Base-by-base conservation (phyloP, 2,888 invertebrate genomes). In the Augochlorella aurata region DNA sequence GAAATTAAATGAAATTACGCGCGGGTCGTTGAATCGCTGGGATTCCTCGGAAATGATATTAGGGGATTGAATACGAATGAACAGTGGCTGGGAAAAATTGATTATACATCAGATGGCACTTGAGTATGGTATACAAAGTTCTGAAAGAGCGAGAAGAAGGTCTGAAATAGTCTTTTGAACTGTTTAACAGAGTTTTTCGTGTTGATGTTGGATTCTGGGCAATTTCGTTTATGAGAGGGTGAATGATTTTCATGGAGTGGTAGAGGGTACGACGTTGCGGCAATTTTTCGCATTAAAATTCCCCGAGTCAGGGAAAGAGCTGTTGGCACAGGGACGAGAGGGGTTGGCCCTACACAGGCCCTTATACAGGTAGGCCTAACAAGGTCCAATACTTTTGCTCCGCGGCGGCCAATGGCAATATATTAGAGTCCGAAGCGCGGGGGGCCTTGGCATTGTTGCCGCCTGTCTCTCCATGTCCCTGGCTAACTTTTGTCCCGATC, bases 271-370 rank as follows among this genome's bases (percentile, higher is more conserved):
- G 3, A 9, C 71, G 44, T 21, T 74, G 44, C 54, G 77, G 84
- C 91, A 92, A 93, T 92, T 93, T 92, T 93, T 93, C 92, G 91
- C 92, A 92, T 93, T 92, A 92, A 93, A 92, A 93, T 93, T 92
- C 92, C 92, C 89, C 88, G 87, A 89, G 90, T 90, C 88, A 89
- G 90, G 89, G 91, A 91, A 92, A 88, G 74, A 76, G 71, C 85
- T 84, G 82, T 84, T 87, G 82, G 84, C 86, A 84, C 81, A 85
- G 81, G 85, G 86, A 79, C 77, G 82, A 87, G 79, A 77, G 78
- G 74, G 75, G 83, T 80, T 77, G 82, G 80, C 61, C 77, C 84
- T 68, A 77, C 77, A 45, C 87, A 91, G 90, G 90, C 90, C 93
- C 93, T 93, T 93, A 93, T 93, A 92, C 91, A 93, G 93, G 90